Evolutionary conservation across 2,113 vertebrate species (phyloP), one percentile per base, ranked within the genome.

Genomic region (Grus americana): DNA sequence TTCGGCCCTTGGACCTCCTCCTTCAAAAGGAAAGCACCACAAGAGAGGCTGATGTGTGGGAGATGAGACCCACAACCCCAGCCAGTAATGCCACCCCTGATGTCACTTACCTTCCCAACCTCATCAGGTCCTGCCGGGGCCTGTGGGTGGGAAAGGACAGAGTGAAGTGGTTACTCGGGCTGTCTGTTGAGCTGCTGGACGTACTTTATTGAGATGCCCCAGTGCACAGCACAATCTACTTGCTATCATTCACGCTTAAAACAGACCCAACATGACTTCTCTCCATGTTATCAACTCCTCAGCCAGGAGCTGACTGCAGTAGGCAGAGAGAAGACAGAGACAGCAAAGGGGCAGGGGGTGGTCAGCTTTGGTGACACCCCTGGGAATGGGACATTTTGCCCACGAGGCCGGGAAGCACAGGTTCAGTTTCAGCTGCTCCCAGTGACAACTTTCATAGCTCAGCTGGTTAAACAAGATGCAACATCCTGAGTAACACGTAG

Each of bases 1-100:
- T 97, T 97, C 97, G 97, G 92, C 92, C 97, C 94, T 97, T 98
- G 95, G 72, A 82, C 92, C 95, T 98, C 91, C 97, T 98, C 98
- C 98, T 98, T 98, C 44, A 36, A 97, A 97, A 97, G 80, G 62
- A 97, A 97, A 96, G 91, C 71, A 68, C 79, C 95, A 97, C 87
- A 40, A 34, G 85, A 95, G 82, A 54, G 67, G 50, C 79, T 94
- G 72, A 90, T 52, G 44, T 13, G 18, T 67, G 61, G 71, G 55
- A 88, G 66, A 36, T 20, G 34, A 92, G 93, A 79, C 40, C 79
- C 52, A 70, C 57, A 59, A 3, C 8, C 50, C 74, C 80, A 74
- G 23, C 22, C 10, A 2, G 29, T 55, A 73, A 75, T 3, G 2
- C 32, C 2, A 0, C 34, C 72, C 66, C 72, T 44, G 36, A 68